Percentiles rank a stretch among this genome's conserved stretches.
Conservation (phyloP, 2,113 vertebrate species). For the Cisticola juncidis region DNA sequence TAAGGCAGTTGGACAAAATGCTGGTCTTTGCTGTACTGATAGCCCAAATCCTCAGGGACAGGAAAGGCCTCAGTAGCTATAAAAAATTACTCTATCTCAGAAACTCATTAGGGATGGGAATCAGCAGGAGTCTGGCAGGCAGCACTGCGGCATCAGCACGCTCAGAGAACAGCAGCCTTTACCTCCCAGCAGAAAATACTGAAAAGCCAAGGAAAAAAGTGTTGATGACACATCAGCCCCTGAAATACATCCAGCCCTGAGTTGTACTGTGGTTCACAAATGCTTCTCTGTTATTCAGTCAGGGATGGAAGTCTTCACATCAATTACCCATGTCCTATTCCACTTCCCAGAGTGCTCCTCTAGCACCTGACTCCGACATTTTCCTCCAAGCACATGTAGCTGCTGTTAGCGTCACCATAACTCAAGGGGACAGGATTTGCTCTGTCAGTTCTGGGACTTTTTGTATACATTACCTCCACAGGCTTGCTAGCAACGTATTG, state of each 20-base stretch:
- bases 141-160: rapidly evolving
- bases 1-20: neutral
- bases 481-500: neutral
- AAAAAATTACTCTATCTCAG: neutral
- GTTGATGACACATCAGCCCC: neutral
- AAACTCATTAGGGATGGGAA: neutral
- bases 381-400: neutral
- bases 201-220: neutral
- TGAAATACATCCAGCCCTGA: neutral
- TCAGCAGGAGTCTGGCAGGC: neutral
- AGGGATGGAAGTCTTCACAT: neutral
- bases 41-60: neutral
- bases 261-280: neutral
- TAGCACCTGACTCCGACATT: neutral
- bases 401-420: neutral
- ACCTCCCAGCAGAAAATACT: neutral
- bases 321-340: neutral
- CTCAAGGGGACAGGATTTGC: neutral
- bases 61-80: neutral
- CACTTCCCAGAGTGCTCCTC: neutral
- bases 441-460: neutral
- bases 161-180: neutral
- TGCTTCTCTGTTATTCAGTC: neutral
- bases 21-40: neutral
- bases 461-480: neutral